Base-by-base conservation (phyloP, 2,888 invertebrate genomes). In the Boloria euphrosyne region DNA sequence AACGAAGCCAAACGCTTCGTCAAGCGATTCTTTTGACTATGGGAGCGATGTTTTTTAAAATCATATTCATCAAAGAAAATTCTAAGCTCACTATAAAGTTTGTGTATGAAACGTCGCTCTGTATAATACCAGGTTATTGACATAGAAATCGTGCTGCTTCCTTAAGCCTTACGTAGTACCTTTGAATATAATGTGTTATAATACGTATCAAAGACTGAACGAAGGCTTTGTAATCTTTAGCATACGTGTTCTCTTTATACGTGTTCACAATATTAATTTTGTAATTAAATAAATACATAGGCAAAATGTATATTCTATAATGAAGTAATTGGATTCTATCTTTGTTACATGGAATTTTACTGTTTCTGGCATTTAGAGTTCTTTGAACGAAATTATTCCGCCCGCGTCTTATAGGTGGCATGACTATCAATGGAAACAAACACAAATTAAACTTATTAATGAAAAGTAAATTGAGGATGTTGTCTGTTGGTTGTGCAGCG, bases 151-250 rank as follows among this genome's bases (percentile, higher is more conserved):
- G 47, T 38, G 49, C 22, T n/a, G 16, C 49, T 38, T 50, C 38
- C 50, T 38, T 50, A 59, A 59, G 17, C 17, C 49, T 38, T 38
- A 31, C 49, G 13, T 13, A 17, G 59, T 31, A 38, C 31, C 59
- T 59, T 59, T 59, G 50, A 49, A 50, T 50, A 31, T 14, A 14
- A 31, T 49, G 17, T 46, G 57, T 57, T 50, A 38, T 59, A 50
- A 50, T 59, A 50, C 49, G 38, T 50, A 38, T 59, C 49, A 59
- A 59, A 59, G 59, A 50, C 38, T 59, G 47, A 38, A 59, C 49
- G 38, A 49, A 49, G 31, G 31, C 59, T 59, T 38, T 49, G 49
- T 49, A 38, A 17, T 59, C 38, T 49, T 50, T 10, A 49, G 17
- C 17, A 59, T 49, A 46, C 14, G 46, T 22, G 44, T 5, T 57